Base-by-base conservation (phyloP, 2,797 vertebrate species). In the Sarcoramphus papa region DNA sequence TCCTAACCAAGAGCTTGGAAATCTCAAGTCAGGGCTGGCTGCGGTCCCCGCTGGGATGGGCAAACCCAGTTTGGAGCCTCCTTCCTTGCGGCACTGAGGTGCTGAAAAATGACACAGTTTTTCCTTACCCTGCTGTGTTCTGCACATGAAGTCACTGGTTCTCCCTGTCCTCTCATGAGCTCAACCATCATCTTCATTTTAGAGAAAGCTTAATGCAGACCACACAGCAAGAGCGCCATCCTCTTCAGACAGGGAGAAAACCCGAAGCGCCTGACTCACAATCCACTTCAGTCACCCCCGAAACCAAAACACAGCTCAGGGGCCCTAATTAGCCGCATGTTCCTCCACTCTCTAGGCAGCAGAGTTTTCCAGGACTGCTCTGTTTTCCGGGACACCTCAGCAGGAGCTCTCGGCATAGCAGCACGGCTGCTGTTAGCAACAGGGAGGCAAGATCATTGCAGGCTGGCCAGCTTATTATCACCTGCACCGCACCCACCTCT, bases 1-100 rank as follows among this genome's bases (percentile, higher is more conserved):
- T 19, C 70, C 76, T 54, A 60, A 48, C 35, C 76, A 13, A 63
- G 85, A 56, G 89, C 75, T 20, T 94, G 88, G 85, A 94, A 92
- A 88, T 14, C 59, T 77, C 81, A 3, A 33, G 51, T 41, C 78
- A 70, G 73, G 62, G 35, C 72, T 75, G 77, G 82, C 83, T 13
- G 17, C 3, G 2, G 35, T 30, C 57, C 45, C 64, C 4, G 5
- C 31, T 10, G 35, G 62, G 78, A 69, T 2, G 47, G 53, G 51
- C 57, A 41, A 41, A 22, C 37, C 54, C 69, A 23, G n/a, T 14
- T 17, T 7, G 63, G 59, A 84, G 64, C 47, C 63, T 50, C 62
- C 28, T 33, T 75, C 45, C 75, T 27, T 1, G 3, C 14, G 3
- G 78, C 54, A 21, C 22, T 0, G 57, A 85, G 69, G 41, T 19